Evolutionary conservation across 2,888 invertebrate genomes (phyloP).

Genomic region (Drosophila setosimentum): DNA sequence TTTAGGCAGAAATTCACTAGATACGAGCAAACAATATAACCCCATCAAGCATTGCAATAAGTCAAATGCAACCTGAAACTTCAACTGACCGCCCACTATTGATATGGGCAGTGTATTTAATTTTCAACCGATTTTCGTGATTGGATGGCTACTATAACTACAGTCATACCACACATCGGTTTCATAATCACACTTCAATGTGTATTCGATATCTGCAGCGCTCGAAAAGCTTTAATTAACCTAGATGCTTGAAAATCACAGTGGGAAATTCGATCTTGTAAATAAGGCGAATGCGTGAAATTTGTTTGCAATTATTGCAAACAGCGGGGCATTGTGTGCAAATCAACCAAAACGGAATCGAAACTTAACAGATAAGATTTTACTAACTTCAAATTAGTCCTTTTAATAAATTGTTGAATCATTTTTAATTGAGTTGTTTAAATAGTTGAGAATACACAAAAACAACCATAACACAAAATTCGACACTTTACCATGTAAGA

Average conservation of each 20-base stretch:
- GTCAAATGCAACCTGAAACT: constrained; percentile 13
- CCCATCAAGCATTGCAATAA: constrained; percentile 4
- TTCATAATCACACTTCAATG: background rate
- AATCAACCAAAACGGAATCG: background rate
- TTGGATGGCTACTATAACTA: background rate
- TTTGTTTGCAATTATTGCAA: background rate
- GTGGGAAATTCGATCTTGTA: background rate
- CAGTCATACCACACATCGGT: background rate
- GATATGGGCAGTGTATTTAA: constrained; percentile 5
- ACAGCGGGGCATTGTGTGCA: background rate
- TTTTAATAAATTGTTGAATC: background rate
- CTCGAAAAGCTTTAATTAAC: background rate
- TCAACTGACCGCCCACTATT: constrained; percentile 6
- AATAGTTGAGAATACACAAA: background rate
- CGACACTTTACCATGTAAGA: background rate
- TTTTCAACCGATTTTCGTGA: constrained; percentile 40
- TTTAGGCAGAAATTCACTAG: no score
- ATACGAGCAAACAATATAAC: background rate
- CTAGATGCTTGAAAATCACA: background rate
- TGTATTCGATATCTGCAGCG: background rate
- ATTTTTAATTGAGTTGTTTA: background rate
- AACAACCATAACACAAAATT: background rate
- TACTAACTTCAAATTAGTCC: background rate
- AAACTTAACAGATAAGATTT: background rate
- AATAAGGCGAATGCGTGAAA: background rate